These are phyloP conservation scores for Ephialtes manifestator DNA, from an alignment of 2,888 invertebrate species.

Conservation along the genomic window DNA sequence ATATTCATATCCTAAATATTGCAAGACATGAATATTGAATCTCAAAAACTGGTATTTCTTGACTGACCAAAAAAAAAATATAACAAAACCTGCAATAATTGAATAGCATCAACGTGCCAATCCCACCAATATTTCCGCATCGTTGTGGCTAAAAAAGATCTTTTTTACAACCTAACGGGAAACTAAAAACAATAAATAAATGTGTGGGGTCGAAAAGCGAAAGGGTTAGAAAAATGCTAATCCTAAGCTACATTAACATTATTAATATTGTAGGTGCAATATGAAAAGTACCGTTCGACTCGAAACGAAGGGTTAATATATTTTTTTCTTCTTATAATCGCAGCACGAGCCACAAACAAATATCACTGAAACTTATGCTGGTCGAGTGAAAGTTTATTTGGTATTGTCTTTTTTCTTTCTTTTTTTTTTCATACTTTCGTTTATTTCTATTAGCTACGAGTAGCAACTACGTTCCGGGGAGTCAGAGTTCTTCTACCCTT, in stretches of 20 bases:
- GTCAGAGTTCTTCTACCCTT: constrained; percentile 38
- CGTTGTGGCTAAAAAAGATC: background rate
- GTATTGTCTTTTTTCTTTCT: constrained; percentile 8
- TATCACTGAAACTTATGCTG: background rate
- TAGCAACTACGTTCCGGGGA: constrained; percentile 4
- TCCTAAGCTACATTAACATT: constrained; percentile 26
- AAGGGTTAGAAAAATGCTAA: constrained; percentile 30
- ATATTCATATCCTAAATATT: too few species aligned
- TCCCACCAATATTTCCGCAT: too few species aligned
- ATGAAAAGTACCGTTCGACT: constrained; percentile 37
- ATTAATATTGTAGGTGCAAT: constrained; percentile 32
- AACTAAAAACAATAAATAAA: background rate
- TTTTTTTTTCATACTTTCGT: constrained; percentile 18
- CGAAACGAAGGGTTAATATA: background rate
- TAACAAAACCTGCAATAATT: too few species aligned
- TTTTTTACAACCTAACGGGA: constrained; percentile 20
- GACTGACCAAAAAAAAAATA: too few species aligned
- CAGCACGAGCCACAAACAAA: constrained; percentile 32
- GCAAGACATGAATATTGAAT: too few species aligned
- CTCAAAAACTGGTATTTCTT: background rate
- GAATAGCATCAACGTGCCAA: too few species aligned
- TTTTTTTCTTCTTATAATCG: constrained; percentile 20
- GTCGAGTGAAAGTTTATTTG: constrained; percentile 40
- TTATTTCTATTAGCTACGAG: constrained; percentile 23
- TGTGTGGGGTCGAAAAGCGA: background rate